Base-by-base conservation (phyloP, 1,140 invertebrate genomes). In the Argopecten irradians region DNA sequence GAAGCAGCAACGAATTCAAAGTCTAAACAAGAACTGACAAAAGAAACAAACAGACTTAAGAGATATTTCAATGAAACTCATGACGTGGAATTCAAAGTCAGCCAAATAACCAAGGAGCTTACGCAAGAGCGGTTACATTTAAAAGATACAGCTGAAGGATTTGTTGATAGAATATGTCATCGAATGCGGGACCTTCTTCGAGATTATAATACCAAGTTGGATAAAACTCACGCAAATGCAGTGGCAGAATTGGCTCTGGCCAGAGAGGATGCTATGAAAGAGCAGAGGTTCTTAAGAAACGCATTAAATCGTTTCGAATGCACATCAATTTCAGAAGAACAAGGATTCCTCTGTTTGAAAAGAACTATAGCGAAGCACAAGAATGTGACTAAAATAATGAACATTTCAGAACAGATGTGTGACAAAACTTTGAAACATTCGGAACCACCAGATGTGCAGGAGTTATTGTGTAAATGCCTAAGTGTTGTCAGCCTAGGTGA, bases 131-230 rank as follows among this genome's bases (percentile, higher is more conserved):
- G 55, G 1, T n/a, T 11, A 11, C n/a, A 7, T 28, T 28, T 71
- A n/a, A n/a, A 28, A 16, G 28, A 71, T 7, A 2, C 55, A 11
- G 55, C n/a, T 7, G 55, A 71, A 71, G 5, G 22, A n/a, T 71
- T 71, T 71, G 55, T 71, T n/a, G n/a, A 71, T n/a, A 71, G n/a
- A 71, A n/a, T 71, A 71, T 71, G 55, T 71, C 22, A 71, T 28
- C 55, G 55, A n/a, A 28, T 71, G 55, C 7, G 28, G 28, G 5
- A 5, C 16, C 55, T 71, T n/a, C 55, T 71, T 71, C n/a, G 28
- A 1, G n/a, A 71, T 3, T 28, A 71, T 16, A 71, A 71, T 28
- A 71, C 55, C 22, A 28, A 71, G n/a, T 71, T 71, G 28, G n/a
- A n/a, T 2, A 2, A 71, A 22, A 71, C 28, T 71, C 55, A 71